phyloP scores from a whole-genome alignment of 1,140 invertebrate genomes.

The Pachypeltis micranthus region DNA sequence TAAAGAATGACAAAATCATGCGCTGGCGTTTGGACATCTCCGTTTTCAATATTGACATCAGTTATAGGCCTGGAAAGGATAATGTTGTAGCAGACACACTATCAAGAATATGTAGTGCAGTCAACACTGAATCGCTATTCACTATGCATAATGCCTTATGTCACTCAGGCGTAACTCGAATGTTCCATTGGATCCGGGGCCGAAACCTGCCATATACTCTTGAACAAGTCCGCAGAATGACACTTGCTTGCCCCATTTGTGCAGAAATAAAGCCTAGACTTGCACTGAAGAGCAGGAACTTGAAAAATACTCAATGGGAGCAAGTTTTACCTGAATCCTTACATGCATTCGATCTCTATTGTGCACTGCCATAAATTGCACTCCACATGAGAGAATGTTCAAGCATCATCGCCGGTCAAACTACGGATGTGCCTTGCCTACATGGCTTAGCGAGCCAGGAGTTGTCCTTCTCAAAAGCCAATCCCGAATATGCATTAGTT shows the following conservation, averaged over 20 bases:
- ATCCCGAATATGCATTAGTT: too few relatives aligned
- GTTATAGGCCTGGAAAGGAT: conserved; percentile 27
- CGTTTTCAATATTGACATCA: conserved; percentile 27
- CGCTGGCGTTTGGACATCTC: conserved; percentile 26
- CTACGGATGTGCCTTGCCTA: too few relatives aligned
- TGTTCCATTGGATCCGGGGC: conserved; percentile 22
- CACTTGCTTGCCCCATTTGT: conserved; percentile 18
- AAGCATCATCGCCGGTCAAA: too few relatives aligned
- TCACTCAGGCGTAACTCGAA: conserved; percentile 24
- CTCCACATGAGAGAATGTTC: too few relatives aligned
- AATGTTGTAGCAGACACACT: conserved; percentile 29
- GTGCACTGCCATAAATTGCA: too few relatives aligned
- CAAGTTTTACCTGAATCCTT: too few relatives aligned
- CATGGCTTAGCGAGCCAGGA: too few relatives aligned
- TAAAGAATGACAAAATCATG: too few relatives aligned
- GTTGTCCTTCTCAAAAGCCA: too few relatives aligned
- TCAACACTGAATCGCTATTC: background rate
- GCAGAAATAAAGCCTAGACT: conserved; percentile 24
- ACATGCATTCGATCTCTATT: too few relatives aligned
- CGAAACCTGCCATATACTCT: conserved; percentile 19
- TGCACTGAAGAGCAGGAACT: background rate
- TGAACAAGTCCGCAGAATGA: conserved; percentile 5
- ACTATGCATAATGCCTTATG: conserved; percentile 24
- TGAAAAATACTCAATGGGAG: background rate
- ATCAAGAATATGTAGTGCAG: conserved; percentile 16